phyloP scores from a whole-genome alignment of 1,140 invertebrate species.

The Pectinophora gossypiella region DNA sequence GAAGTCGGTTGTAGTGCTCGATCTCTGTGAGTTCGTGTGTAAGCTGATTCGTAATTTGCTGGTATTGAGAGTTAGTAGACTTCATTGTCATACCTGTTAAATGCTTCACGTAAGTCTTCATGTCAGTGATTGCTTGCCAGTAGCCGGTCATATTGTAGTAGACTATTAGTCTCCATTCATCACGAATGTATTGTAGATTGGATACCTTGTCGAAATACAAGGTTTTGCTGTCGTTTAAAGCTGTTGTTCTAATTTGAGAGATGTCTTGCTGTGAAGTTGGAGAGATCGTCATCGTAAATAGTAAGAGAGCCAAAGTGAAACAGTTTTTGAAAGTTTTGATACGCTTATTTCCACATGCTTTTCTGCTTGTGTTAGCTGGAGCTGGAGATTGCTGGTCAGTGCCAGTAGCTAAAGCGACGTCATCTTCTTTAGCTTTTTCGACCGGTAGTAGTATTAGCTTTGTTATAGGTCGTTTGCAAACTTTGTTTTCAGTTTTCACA shows the following conservation, averaged over 20 bases:
- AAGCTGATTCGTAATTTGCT: not conserved
- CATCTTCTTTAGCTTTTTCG: not conserved
- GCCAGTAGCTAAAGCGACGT: not conserved
- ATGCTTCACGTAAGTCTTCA: not conserved
- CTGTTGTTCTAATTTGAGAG: not conserved
- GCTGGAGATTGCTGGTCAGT: not conserved
- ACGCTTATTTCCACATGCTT: not conserved
- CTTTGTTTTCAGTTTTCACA: conserved; percentile 33
- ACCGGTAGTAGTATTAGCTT: conserved; percentile 15
- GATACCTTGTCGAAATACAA: conserved; percentile 18
- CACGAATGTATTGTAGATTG: conserved; percentile 19
- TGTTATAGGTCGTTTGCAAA: conserved; percentile 16
- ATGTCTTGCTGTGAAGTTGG: not conserved
- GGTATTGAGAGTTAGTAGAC: not conserved
- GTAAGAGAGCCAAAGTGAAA: not conserved
- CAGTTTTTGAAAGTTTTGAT: not conserved
- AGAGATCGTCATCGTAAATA: not conserved
- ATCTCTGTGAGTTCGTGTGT: conserved; percentile 16
- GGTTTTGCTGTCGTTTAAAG: not conserved
- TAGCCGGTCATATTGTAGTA: conserved; percentile 26
- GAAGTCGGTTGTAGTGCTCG: conserved; percentile 9
- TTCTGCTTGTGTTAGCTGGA: not conserved
- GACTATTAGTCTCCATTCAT: conserved; percentile 21
- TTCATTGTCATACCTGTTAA: not conserved
- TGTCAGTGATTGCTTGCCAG: conserved; percentile 8